Evolutionary conservation across 2,113 vertebrate genomes (phyloP).

Genomic region (Glareola pratincola): DNA sequence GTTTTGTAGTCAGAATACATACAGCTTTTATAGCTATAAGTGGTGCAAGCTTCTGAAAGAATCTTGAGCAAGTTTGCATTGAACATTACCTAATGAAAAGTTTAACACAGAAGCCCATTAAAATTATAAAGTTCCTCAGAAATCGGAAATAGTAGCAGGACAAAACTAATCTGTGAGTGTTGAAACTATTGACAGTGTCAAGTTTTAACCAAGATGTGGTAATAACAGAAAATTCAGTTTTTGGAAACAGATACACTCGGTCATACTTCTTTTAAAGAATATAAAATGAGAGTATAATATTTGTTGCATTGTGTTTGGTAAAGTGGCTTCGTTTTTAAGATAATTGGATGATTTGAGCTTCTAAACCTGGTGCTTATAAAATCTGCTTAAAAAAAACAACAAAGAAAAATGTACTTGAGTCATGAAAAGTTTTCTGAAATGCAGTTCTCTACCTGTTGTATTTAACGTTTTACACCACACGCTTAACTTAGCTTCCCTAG

Average conservation of each 20-base stretch:
- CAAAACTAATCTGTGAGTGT: not conserved
- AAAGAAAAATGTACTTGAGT: not conserved
- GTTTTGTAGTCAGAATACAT: not conserved
- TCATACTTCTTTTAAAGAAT: not conserved
- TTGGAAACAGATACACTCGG: not conserved
- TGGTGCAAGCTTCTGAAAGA: not conserved
- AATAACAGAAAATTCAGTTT: not conserved
- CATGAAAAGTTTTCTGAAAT: not conserved
- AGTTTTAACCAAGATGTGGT: not conserved
- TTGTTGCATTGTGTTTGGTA: not conserved
- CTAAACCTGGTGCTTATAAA: not conserved
- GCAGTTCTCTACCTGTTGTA: not conserved
- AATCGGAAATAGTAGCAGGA: not conserved
- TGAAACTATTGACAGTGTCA: not conserved
- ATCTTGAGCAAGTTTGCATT: not conserved
- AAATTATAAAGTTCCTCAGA: not conserved
- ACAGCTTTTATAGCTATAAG: not conserved
- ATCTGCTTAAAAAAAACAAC: not conserved
- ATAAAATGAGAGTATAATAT: not conserved
- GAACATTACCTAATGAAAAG: not conserved
- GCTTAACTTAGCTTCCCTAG: not conserved
- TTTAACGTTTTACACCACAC: not conserved
- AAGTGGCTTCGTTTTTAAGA: not conserved
- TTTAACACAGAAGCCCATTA: not conserved
- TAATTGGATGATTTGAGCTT: not conserved